Evolutionary conservation across 2,888 invertebrate species (phyloP).

Genomic region (Lamellibrachia satsuma): DNA sequence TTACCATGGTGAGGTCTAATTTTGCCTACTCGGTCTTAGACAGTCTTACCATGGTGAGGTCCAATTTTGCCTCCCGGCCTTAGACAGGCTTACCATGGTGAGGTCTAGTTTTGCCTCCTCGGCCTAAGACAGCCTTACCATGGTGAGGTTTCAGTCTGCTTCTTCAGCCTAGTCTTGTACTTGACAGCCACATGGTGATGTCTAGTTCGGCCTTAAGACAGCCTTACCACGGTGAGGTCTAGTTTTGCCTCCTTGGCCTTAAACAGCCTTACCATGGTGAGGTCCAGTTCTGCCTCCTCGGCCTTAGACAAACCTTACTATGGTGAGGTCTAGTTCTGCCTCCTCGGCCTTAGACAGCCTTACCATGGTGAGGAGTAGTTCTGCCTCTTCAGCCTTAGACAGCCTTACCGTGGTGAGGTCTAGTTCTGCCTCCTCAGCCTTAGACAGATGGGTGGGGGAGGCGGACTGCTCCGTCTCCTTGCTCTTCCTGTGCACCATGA

Average conservation of each 20-base stretch:
- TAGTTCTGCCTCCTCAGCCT: background rate
- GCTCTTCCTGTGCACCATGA: background rate
- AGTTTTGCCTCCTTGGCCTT: background rate
- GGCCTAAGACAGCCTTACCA: slow-evolving; percentile 26
- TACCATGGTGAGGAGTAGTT: background rate
- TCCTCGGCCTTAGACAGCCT: background rate
- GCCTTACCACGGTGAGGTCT: background rate
- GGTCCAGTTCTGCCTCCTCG: background rate
- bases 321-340: background rate
- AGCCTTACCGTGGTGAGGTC: slow-evolving; percentile 8
- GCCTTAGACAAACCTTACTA: too few relatives aligned
- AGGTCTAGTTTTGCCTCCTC: background rate
- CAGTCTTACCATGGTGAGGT: background rate
- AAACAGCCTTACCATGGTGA: slow-evolving; percentile 27
- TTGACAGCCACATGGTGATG: too few relatives aligned
- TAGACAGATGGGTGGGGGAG: slow-evolving; percentile 27
- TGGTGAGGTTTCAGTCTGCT: background rate
- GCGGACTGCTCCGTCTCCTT: background rate
- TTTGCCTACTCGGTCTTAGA: background rate
- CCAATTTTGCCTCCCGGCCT: background rate
- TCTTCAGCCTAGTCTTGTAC: slow-evolving; percentile 43
- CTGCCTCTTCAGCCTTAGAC: background rate
- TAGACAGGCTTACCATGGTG: slow-evolving; percentile 27
- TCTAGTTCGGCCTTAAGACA: background rate
- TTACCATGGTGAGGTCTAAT: background rate